Percentiles rank a stretch among this genome's conserved stretches.
Evolutionary conservation across 1,140 invertebrate genomes (phyloP).

Genomic region (Caerostris extrusa): DNA sequence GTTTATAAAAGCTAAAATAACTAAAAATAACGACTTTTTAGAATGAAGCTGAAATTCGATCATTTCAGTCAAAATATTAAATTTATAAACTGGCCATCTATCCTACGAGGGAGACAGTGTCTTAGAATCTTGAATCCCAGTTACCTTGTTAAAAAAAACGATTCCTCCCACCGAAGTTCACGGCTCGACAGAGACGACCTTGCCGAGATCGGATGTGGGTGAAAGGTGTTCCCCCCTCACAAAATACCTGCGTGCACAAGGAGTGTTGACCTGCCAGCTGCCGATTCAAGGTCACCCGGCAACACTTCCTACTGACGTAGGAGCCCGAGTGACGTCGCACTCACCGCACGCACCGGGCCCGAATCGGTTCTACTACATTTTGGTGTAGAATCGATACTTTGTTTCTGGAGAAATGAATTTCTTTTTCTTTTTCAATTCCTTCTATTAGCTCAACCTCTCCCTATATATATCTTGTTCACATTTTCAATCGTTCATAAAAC

Average conservation of each 20-base stretch:
- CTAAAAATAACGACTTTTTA: no score
- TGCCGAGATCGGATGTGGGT: slow-evolving; percentile 10
- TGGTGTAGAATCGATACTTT: no score
- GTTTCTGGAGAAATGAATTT: no score
- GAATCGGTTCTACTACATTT: not conserved
- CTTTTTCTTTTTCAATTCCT: no score
- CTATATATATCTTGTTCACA: no score
- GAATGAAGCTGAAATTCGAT: no score
- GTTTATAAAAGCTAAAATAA: no score
- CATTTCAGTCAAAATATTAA: no score
- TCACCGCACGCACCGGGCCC: not conserved
- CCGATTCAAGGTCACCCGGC: slow-evolving; percentile 14
- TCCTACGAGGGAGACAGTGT: not conserved
- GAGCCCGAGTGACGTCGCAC: slow-evolving; percentile 4
- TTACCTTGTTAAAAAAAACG: not conserved
- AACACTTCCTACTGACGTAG: slow-evolving; percentile 37
- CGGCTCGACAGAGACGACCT: slow-evolving; percentile 10
- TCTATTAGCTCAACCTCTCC: no score
- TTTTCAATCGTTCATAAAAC: no score
- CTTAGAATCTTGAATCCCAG: not conserved
- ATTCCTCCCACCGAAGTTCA: slow-evolving; percentile 11
- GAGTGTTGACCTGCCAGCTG: not conserved
- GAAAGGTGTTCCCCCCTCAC: slow-evolving; percentile 9
- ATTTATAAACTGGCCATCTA: no score
- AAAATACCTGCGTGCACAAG: no score